Evolutionary conservation across 2,113 vertebrate species (phyloP), one percentile per base, ranked within the genome.

Genomic region (Crotalus helleri): DNA sequence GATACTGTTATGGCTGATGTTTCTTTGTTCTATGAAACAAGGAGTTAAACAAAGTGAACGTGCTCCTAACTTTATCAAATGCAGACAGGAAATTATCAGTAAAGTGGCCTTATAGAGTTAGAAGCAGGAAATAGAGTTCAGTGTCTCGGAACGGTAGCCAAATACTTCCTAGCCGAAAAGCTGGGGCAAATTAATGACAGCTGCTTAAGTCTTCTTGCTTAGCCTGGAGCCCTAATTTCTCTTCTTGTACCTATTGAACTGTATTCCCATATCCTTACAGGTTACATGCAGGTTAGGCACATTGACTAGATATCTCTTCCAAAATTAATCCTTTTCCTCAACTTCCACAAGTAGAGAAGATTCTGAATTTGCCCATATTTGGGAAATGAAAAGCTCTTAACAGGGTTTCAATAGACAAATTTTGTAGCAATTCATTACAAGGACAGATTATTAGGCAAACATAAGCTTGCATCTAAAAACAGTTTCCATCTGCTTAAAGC

Each of bases 31-130:
- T 97, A 96, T 95, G 95, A 96, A 97, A 97, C 0, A 1, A 94
- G 53, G 17, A 96, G 94, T 95, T 96, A 96, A 96, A 95, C 94
- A 95, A 97, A 97, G 96, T 95, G 95, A 94, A 96, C 96, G 95
- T 95, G 94, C 95, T 96, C 97, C 96, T 97, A 86, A 94, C 97
- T 97, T 97, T 97, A 97, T 97, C 97, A 97, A 97, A 97, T 96
- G 96, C 96, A 94, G 95, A 97, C 94, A 96, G 96, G 96, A 97
- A 97, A 98, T 95, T 95, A 96, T 94, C 94, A 94, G 94, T 95
- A 96, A 97, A 95, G 93, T 97, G 93, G 93, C 95, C 95, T 94
- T 95, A 97, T 97, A 97, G 97, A 97, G 97, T 97, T 96, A 96
- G 95, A 96, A 95, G 91, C 97, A 97, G 96, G 97, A 98, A 98